phyloP scores from a whole-genome alignment of 2,797 vertebrate species.

The Coranthus polyacanthus region DNA sequence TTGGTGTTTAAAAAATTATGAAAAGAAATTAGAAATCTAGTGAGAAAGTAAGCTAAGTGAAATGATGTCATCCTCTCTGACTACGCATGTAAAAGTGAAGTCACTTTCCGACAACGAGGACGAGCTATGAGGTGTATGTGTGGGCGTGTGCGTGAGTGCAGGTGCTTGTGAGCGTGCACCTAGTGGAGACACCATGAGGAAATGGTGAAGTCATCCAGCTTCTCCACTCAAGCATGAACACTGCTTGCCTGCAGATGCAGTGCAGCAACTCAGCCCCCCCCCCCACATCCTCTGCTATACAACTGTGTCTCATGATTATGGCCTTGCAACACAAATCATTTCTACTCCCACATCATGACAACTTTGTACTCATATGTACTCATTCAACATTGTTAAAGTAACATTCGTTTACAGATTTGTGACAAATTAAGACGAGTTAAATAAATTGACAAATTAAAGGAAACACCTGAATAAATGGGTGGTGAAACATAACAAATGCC shows the following conservation, averaged over 20 bases:
- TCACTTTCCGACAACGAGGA: slow-evolving; percentile 39
- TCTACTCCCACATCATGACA: neutral
- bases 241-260: slow-evolving; percentile 57
- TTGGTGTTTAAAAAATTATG: neutral
- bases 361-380: neutral
- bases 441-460: no score
- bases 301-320: slow-evolving; percentile 57
- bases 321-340: slow-evolving; percentile 27
- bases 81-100: slow-evolving; percentile 46
- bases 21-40: neutral
- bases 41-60: slow-evolving; percentile 18
- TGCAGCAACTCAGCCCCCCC: slow-evolving; percentile 42
- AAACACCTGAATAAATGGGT: no score
- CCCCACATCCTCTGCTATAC: slow-evolving; percentile 40
- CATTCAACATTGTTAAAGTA: neutral
- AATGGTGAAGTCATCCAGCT: slow-evolving; percentile 71
- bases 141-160: neutral
- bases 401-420: neutral
- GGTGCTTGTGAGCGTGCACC: slow-evolving; percentile 4
- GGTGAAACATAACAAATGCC: no score
- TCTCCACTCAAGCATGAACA: slow-evolving; percentile 68
- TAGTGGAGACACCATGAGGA: slow-evolving; percentile 39
- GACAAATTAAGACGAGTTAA: no score
- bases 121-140: neutral
- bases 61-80: slow-evolving; percentile 57